Base-by-base conservation (phyloP, 2,888 invertebrate species). In the Erebia aethiops region DNA sequence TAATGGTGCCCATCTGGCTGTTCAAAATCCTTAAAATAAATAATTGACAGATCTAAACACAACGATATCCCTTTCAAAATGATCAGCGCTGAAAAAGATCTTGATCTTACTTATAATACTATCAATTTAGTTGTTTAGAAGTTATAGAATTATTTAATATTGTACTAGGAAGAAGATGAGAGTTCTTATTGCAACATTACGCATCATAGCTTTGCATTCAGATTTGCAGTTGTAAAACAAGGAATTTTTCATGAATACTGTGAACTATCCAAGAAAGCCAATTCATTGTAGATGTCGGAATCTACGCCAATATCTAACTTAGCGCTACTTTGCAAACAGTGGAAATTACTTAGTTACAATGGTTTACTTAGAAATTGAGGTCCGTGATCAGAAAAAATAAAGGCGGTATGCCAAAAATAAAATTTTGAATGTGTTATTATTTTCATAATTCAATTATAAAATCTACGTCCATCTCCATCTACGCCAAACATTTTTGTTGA, bases 1-100 rank as follows among this genome's bases (percentile, higher is more conserved):
- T 1, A 21, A 21, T 21, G 21, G 21, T 21, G 21, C 21, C 2
- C 21, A 21, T n/a, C n/a, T n/a, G n/a, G 7, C 7, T 35, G 35
- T 35, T 35, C 7, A 35, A 35, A 35, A 35, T 35, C 35, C 35
- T 7, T 35, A 35, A 35, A 35, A 7, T 35, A 35, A 35, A 35
- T 35, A 35, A 35, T 35, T 35, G 35, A 35, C 35, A 35, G 0
- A 35, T 35, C 35, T 35, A 91, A 90, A 89, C 87, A 26, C 26
- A 26, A 26, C 3, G 26, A 26, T 3, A 35, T 35, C 1, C 35
- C 35, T 35, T 35, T 35, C 5, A 35, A 35, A 35, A 35, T 35
- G 35, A 35, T 35, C 7, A 26, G 0, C 7, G 35, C 35, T 7
- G 35, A 35, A 35, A 35, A 35, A 35, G 2, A 35, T 35, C 35